Evolutionary conservation across 2,113 vertebrate genomes (phyloP), one percentile per base, ranked within the genome.

Genomic region (Bufo bufo): DNA sequence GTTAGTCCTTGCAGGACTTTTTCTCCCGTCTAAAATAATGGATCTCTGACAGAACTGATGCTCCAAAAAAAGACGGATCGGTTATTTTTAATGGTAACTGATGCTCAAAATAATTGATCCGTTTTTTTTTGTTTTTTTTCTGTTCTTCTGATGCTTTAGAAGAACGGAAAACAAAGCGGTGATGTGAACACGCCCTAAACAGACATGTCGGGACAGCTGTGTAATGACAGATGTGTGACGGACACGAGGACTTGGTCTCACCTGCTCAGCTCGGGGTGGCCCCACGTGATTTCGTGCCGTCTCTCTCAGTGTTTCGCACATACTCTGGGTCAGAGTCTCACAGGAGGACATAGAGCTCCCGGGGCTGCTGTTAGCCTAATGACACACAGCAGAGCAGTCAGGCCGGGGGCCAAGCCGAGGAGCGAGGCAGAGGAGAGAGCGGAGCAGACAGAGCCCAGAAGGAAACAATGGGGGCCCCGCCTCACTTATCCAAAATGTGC

Each of bases 271-370:
- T 87, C 66, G 71, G 84, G 52, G n/a, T 83, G 85, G 52, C 84
- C 77, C 71, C 66, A 14, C n/a, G 14, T 63, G 56, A 33, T 69
- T 43, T 66, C 49, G 66, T 56, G 85, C 84, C n/a, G 54, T 47
- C 69, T 72, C 47, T 43, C 66, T 82, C 59, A 82, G 43, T 63
- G 69, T 66, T 52, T 87, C 89, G 56, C 84, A 89, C 17, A 87
- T 52, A 86, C 85, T 89, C 61, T 50, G 89, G 58, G 89, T 87
- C 19, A 89, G 89, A 20, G 89, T 89, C 56, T 87, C 77, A 88
- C 87, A 88, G 78, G 69, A 89, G 58, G 77, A 81, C 77, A 89
- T 66, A 83, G 77, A 89, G 65, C 69, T 86, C 71, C 56, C 77
- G 14, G 89, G 84, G 72, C 85, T 85, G 82, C 14, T 20, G 49